Base-by-base conservation (phyloP, 2,888 invertebrate species). In the Spisula subtruncata region DNA sequence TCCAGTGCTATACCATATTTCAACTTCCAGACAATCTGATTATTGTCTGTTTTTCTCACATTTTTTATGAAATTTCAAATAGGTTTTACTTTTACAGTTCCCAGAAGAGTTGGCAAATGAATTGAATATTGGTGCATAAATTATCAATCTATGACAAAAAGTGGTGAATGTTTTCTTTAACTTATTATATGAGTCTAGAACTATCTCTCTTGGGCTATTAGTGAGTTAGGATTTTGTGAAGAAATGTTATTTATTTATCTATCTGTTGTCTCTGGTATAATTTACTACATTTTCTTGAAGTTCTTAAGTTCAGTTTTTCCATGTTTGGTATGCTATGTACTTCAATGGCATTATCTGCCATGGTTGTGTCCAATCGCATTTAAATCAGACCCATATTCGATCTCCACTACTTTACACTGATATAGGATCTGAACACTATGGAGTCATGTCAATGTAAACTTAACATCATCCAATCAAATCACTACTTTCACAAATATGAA, bases 241-340 rank as follows among this genome's bases (percentile, higher is more conserved):
- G 60, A 66, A 66, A 66, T 66, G 12, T 4, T 66, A 66, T 66
- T 66, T 66, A 66, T 66, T n/a, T 66, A 66, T 66, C 60, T 66
- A 2, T 41, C 60, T 25, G 10, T 66, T n/a, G 60, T 66, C 60
- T 66, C 25, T 25, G 25, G 60, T 66, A n/a, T 66, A 66, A 66
- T 66, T 66, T 12, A 66, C 20, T 66, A 12, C 25, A 66, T n/a
- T 66, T 25, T n/a, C 60, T 66, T n/a, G 25, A 10, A 25, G 25
- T 66, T n/a, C 60, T 66, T 41, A 41, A 41, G 41, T 41, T 41
- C 2, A 5, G 41, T 41, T 41, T 41, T 41, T 41, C 41, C 41
- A 41, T 41, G 41, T 5, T 41, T 2, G 41, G 8, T 41, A 8
- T 41, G 41, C 8, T 41, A 41, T 41, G 8, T 41, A 5, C 41